A percentile compares a stretch with the other conserved stretches of the same genome.
Conservation (phyloP, 2,113 vertebrate species). For the Phalacrocorax brasilianus region DNA sequence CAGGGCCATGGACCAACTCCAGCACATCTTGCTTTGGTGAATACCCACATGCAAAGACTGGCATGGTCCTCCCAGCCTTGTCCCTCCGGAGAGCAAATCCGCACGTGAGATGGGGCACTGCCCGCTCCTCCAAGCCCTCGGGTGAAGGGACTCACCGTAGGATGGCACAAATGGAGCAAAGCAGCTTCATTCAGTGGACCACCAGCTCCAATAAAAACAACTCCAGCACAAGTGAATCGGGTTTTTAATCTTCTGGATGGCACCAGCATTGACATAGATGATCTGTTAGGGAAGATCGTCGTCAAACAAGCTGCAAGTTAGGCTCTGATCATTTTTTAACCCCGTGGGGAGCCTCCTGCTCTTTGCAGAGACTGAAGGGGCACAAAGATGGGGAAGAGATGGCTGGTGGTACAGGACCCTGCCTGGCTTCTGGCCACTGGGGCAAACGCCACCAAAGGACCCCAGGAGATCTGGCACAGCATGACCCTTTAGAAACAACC, state of each 20-base stretch:
- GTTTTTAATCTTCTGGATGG: background rate
- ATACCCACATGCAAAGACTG: accelerated
- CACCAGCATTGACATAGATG: background rate
- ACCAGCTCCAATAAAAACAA: background rate
- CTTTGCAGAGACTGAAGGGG: background rate
- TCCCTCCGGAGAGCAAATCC: background rate
- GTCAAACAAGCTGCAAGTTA: background rate
- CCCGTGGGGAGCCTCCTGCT: background rate
- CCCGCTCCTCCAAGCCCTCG: background rate
- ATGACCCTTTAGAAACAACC: background rate
- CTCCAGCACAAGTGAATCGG: accelerated
- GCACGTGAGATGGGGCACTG: accelerated
- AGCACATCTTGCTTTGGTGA: background rate
- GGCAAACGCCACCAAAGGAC: accelerated
- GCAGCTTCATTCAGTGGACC: background rate
- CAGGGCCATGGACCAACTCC: background rate
- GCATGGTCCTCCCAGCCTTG: background rate
- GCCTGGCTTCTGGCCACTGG: background rate
- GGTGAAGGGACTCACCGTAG: background rate
- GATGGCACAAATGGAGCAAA: background rate
- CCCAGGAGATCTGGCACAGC: background rate
- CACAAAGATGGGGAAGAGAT: background rate
- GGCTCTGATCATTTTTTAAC: background rate
- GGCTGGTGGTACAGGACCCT: accelerated
- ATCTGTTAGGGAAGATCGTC: accelerated